Conservation (phyloP, 2,113 vertebrate genomes). For the Oncorhynchus nerka region DNA sequence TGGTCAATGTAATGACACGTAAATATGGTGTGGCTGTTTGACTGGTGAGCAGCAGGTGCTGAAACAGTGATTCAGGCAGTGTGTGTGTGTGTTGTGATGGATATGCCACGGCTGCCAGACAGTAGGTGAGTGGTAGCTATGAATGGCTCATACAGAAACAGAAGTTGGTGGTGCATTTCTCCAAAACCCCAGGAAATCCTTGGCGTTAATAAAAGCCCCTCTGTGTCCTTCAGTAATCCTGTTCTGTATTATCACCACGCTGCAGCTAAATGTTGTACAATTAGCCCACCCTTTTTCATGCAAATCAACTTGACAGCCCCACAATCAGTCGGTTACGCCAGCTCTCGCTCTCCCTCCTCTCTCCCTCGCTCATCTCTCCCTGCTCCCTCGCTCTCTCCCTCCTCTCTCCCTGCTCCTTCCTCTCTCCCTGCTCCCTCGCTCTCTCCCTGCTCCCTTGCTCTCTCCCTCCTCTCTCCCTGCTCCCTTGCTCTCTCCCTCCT, state of each 20-base stretch:
- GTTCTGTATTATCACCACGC: conserved; percentile 71
- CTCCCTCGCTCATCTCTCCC: conserved; percentile 23
- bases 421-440: no score
- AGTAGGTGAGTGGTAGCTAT: conserved; percentile 28
- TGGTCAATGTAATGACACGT: conserved; percentile 45
- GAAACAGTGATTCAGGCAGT: conserved; percentile 16
- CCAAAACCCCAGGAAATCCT: conserved; percentile 57
- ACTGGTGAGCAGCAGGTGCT: conserved; percentile 21
- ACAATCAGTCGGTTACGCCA: conserved; percentile 75
- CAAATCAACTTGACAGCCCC: conserved; percentile 78
- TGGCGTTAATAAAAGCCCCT: conserved; percentile 61
- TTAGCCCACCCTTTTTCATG: conserved; percentile 77
- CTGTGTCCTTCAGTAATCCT: conserved; percentile 65
- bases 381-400: conserved; percentile 49
- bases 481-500: neutral
- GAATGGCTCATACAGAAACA: conserved; percentile 40
- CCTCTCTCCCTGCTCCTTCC: no score
- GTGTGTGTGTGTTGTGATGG: conserved; percentile 31
- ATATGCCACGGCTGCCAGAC: conserved; percentile 39
- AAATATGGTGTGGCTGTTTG: conserved; percentile 63
- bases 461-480: no score
- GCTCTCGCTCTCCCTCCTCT: conserved; percentile 56
- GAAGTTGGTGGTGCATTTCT: conserved; percentile 47
- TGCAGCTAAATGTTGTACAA: conserved; percentile 79
- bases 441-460: no score